These are phyloP conservation scores for Glomeris marginata DNA, from an alignment of 2,888 invertebrate genomes.

Conservation along the genomic window DNA sequence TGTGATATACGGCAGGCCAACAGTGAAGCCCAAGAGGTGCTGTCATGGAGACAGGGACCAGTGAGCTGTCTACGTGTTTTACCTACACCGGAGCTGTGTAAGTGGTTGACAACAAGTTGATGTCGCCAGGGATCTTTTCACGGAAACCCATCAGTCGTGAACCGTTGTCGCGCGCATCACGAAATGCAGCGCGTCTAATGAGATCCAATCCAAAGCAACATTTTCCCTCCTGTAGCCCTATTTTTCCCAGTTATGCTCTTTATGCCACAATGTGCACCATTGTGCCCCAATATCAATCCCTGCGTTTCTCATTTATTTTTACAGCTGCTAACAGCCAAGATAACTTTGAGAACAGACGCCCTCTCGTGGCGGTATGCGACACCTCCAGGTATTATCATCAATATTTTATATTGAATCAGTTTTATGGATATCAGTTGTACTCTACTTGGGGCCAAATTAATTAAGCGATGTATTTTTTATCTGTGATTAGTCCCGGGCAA, in stretches of 20 bases:
- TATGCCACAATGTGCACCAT: background rate
- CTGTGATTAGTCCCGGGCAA: constrained; percentile 39
- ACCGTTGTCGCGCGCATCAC: too few relatives aligned
- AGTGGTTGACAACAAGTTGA: background rate
- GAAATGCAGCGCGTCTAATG: background rate
- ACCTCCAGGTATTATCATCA: constrained; percentile 42
- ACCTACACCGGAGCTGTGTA: constrained; percentile 51
- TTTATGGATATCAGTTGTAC: background rate
- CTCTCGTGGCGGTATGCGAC: constrained; percentile 80
- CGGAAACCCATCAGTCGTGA: too few relatives aligned
- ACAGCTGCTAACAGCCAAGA: constrained; percentile 39
- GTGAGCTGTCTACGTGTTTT: constrained; percentile 67
- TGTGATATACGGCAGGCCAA: constrained; percentile 36
- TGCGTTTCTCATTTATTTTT: constrained; percentile 20
- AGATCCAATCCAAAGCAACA: background rate
- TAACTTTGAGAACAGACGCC: constrained; percentile 60
- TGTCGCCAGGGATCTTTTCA: too few relatives aligned
- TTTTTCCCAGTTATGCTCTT: background rate
- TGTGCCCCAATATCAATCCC: background rate
- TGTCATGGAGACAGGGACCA: constrained; percentile 85
- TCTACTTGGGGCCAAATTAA: too few relatives aligned
- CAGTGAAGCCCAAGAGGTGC: constrained; percentile 86
- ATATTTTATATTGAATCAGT: background rate
- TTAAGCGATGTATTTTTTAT: background rate
- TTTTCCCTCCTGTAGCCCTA: background rate